A percentile compares a stretch with the other conserved stretches of the same genome.
These are phyloP conservation scores for Drosophila pseudoananassae DNA, from an alignment of 1,140 invertebrate genomes.

Conservation along the genomic window DNA sequence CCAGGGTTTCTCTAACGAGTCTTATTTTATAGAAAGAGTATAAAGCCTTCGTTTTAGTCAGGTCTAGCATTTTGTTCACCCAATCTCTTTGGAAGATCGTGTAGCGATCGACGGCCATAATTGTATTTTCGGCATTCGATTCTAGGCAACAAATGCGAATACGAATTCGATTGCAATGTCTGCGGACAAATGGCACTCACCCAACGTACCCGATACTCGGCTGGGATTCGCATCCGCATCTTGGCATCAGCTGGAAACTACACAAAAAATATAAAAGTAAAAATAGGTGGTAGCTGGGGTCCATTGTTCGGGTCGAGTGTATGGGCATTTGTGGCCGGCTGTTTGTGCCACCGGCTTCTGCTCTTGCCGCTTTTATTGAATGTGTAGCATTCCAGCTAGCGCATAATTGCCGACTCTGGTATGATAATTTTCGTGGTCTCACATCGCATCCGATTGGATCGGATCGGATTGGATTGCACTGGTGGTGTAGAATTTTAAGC, in stretches of 20 bases:
- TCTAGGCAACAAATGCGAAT: slow-evolving; percentile 49
- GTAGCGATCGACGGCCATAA: slow-evolving; percentile 69
- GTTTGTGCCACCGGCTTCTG: slow-evolving; percentile 49
- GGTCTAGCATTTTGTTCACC: background rate
- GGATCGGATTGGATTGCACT: slow-evolving; percentile 41
- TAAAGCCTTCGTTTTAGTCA: background rate
- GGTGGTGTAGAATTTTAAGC: slow-evolving; percentile 55
- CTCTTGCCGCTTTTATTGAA: slow-evolving; percentile 48
- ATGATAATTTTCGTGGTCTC: slow-evolving; percentile 65
- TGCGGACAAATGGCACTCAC: slow-evolving; percentile 69
- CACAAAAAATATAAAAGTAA: background rate
- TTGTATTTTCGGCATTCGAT: slow-evolving; percentile 76
- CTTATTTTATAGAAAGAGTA: slow-evolving; percentile 11
- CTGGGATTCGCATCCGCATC: slow-evolving; percentile 33
- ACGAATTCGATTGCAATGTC: slow-evolving; percentile 26
- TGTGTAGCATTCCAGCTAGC: slow-evolving; percentile 60
- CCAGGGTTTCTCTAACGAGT: background rate
- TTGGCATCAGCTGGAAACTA: slow-evolving; percentile 18
- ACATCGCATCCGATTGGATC: slow-evolving; percentile 20
- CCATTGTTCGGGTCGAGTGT: slow-evolving; percentile 58
- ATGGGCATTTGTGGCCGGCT: slow-evolving; percentile 39
- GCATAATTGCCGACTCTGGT: slow-evolving; percentile 69
- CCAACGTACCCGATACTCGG: slow-evolving; percentile 8
- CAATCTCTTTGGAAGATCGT: slow-evolving; percentile 46
- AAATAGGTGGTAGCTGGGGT: slow-evolving; percentile 3